Evolutionary conservation across 1,140 invertebrate genomes (phyloP).

Genomic region (Drosophila serrata): DNA sequence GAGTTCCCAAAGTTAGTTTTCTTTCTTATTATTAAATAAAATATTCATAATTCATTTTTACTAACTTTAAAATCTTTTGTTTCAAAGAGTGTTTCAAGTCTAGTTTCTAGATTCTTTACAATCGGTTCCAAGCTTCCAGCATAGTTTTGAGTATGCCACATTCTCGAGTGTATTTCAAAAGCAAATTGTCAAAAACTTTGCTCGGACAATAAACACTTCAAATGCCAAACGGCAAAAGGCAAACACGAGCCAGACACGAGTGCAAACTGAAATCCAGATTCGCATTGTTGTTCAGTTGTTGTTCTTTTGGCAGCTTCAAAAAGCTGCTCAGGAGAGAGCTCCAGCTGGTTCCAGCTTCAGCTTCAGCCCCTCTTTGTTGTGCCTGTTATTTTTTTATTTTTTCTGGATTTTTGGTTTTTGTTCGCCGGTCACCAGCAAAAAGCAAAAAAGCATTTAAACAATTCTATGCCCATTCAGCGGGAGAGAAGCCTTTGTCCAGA

Average conservation of each 20-base stretch:
- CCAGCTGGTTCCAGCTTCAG: conserved; percentile 5
- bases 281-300: conserved; percentile 39
- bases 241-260: conserved; percentile 49
- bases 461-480: conserved; percentile 46
- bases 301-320: conserved; percentile 15
- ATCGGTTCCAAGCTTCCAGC: not conserved
- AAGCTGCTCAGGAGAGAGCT: not conserved
- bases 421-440: conserved; percentile 27
- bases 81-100: too few species aligned
- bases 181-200: conserved; percentile 42
- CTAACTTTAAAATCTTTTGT: not conserved
- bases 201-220: conserved; percentile 52
- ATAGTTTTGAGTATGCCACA: not conserved
- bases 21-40: too few species aligned
- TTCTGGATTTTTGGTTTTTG: conserved; percentile 39
- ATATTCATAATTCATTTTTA: too few species aligned
- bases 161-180: conserved; percentile 24
- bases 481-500: conserved; percentile 29
- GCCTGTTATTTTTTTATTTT: too few species aligned
- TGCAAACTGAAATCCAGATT: conserved; percentile 46
- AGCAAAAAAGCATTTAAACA: conserved; percentile 21
- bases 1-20: too few species aligned
- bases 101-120: not conserved
- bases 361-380: conserved; percentile 6
- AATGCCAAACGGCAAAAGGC: conserved; percentile 51